A percentile compares a stretch with the other conserved stretches of the same genome.
These are phyloP conservation scores for Polypedilum pembai DNA, from an alignment of 1,140 invertebrate species.

Conservation along the genomic window DNA sequence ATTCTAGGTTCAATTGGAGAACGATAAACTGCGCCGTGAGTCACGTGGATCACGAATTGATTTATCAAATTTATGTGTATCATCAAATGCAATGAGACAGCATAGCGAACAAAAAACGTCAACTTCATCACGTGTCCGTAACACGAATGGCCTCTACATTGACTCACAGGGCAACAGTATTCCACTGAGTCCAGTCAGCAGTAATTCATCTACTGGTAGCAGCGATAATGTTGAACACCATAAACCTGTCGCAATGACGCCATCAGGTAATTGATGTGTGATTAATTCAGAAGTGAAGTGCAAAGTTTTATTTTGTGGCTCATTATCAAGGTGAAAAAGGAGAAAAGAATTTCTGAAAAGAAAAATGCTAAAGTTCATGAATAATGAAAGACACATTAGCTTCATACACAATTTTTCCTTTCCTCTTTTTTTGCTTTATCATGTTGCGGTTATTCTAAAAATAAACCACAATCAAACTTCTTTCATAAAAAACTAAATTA, in stretches of 20 bases:
- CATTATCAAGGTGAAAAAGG: too few species aligned
- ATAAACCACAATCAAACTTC: too few species aligned
- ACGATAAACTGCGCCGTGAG: conserved; percentile 42
- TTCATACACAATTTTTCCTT: too few species aligned
- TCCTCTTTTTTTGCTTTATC: too few species aligned
- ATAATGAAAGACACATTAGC: too few species aligned
- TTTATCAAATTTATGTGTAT: conserved; percentile 38
- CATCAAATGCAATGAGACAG: conserved; percentile 31
- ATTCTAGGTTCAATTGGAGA: conserved; percentile 42
- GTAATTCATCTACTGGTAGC: conserved; percentile 37
- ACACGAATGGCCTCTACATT: conserved; percentile 33
- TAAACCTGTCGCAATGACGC: conserved; percentile 40
- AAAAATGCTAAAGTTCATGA: too few species aligned
- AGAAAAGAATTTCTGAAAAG: too few species aligned
- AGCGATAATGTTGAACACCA: conserved; percentile 39
- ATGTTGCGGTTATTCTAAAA: too few species aligned
- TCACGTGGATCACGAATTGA: conserved; percentile 37
- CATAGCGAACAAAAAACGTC: conserved; percentile 30
- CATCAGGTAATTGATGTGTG: conserved; percentile 35
- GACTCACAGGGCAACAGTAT: conserved; percentile 36
- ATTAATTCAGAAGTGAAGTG: background rate
- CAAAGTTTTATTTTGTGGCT: background rate
- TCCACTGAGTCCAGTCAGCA: conserved; percentile 29
- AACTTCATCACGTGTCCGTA: background rate
- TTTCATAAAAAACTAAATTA: too few species aligned